Evolutionary conservation across 1,140 invertebrate species (phyloP), one percentile per base, ranked within the genome.

Genomic region (Wasmannia auropunctata): DNA sequence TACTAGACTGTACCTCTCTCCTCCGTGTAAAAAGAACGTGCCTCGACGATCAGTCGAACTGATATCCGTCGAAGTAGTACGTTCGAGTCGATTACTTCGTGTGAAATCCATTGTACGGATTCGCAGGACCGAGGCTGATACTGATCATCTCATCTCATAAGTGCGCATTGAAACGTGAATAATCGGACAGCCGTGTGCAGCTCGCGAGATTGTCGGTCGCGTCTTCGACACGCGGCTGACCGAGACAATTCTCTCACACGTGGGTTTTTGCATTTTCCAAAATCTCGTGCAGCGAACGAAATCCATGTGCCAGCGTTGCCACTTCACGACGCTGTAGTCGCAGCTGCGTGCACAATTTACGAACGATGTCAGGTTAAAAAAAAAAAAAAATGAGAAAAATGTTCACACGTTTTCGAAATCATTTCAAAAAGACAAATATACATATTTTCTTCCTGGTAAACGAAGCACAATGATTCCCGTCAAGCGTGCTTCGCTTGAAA

Each of bases 361-460:
- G n/a, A n/a, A n/a, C n/a, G n/a, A n/a, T n/a, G n/a, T n/a, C n/a
- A n/a, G n/a, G n/a, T n/a, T n/a, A n/a, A n/a, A n/a, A n/a, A n/a
- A n/a, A n/a, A n/a, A n/a, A n/a, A n/a, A n/a, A n/a, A n/a, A n/a
- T n/a, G n/a, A n/a, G n/a, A n/a, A n/a, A n/a, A n/a, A n/a, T n/a
- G n/a, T n/a, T n/a, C 16, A 22, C 34, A 43, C 6, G 51, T 72
- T 72, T 43, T 43, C 16, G 11, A 58, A 81, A 28, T 31, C 54
- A 80, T 54, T n/a, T 80, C 34, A 58, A 51, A 67, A 40, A 67
- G 19, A 81, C 51, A 86, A 19, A 81, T 69, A 80, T 79, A 89
- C 75, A 70, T 93, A 92, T 91, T 93, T 93, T 94, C 91, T 94
- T 94, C 92, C 92, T 86, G 87, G 74, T 87, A 75, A 89, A 65